A percentile compares a stretch with the other conserved stretches of the same genome.
Conservation (phyloP, 2,113 vertebrate genomes). For the Hippocampus zosterae region DNA sequence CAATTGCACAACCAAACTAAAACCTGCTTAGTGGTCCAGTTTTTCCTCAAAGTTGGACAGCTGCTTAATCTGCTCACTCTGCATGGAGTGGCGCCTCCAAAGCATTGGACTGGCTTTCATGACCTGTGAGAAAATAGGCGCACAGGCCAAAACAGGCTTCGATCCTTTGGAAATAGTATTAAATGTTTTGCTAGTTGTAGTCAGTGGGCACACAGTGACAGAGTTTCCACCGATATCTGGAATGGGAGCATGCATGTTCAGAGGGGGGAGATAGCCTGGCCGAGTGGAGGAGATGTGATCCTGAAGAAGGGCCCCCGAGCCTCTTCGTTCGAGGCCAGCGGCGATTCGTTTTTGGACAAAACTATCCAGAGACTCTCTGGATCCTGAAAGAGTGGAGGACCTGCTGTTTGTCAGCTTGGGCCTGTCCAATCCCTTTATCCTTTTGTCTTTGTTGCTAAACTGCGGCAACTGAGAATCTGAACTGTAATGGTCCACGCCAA, state of each 20-base stretch:
- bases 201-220: slow-evolving; percentile 34
- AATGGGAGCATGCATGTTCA: slow-evolving; percentile 75
- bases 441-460: slow-evolving; percentile 52
- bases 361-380: slow-evolving; percentile 75
- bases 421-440: slow-evolving; percentile 66
- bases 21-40: slow-evolving; percentile 46
- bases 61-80: slow-evolving; percentile 85
- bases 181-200: slow-evolving; percentile 46
- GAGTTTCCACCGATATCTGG: slow-evolving; percentile 68
- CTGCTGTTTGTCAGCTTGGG: slow-evolving; percentile 72
- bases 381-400: slow-evolving; percentile 68
- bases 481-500: slow-evolving; percentile 80
- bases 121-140: slow-evolving; percentile 71
- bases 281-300: slow-evolving; percentile 74
- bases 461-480: slow-evolving; percentile 82
- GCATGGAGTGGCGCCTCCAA: slow-evolving; percentile 83
- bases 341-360: slow-evolving; percentile 61
- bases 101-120: slow-evolving; percentile 75
- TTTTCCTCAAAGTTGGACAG: slow-evolving; percentile 75
- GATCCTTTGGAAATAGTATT: slow-evolving; percentile 49
- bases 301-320: slow-evolving; percentile 72
- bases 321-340: slow-evolving; percentile 68
- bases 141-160: slow-evolving; percentile 73
- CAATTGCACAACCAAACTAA: neutral
- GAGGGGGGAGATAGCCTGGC: slow-evolving; percentile 82